Base-by-base conservation (phyloP, 2,888 invertebrate species). In the Oxyscelio sp. region DNA sequence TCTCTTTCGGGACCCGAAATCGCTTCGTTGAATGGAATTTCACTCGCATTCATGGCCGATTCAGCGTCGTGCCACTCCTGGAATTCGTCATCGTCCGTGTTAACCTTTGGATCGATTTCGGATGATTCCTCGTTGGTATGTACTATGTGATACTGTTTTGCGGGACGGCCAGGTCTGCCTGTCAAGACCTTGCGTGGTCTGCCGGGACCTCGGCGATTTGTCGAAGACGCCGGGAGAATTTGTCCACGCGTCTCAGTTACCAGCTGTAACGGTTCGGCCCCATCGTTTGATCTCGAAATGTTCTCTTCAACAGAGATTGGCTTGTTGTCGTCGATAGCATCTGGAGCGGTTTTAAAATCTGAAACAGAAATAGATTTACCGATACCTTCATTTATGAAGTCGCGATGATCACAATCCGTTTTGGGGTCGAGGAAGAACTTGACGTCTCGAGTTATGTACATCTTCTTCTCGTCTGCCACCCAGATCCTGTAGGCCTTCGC, bases 11-110 rank as follows among this genome's bases (percentile, higher is more conserved):
- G 75, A n/a, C 63, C 81, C 4, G 73, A 45, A 19, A 73, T 43
- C 24, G 81, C 77, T 19, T 61, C 43, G 59, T 22, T 17, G 27
- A 74, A 38, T n/a, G 74, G 63, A 45, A 81, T 40, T 45, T 80
- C 80, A 13, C 13, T 34, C 4, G 74, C 65, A 15, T 13, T 34
- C 52, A 75, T 43, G 1, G 40, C 56, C 0, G 40, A 19, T 11
- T 45, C 71, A 15, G 27, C 71, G 11, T 66, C 58, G 21, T 15
- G 2, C 15, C 56, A 65, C 2, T 21, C 73, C 4, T 15, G 17
- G 21, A 40, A 68, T 21, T 58, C 50, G 22, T 66, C 50, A 13
- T 61, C 24, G 63, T 48, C 34, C 0, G 48, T 31, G 6, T 15
- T 15, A n/a, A n/a, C n/a, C n/a, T n/a, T n/a, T 24, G 3, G 1